Conservation (phyloP, 1,140 invertebrate genomes). For the Drosophila seguyi region DNA sequence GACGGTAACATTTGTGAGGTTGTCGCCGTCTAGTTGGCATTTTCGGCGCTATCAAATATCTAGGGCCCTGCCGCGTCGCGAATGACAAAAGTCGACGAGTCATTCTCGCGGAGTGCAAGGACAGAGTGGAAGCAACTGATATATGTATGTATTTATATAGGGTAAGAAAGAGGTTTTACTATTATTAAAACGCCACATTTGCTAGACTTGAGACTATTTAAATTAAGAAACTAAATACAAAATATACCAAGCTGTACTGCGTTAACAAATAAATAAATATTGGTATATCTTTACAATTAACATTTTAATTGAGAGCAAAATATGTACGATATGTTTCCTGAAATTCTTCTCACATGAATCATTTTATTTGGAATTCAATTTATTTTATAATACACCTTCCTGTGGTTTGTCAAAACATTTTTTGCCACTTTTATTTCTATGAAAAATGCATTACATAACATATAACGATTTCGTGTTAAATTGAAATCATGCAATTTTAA, state of each 20-base stretch:
- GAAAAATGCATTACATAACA: slow-evolving; percentile 13
- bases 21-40: slow-evolving; percentile 31
- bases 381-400: background rate
- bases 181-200: background rate
- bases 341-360: background rate
- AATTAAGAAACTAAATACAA: background rate
- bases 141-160: background rate
- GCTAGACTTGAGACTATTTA: background rate
- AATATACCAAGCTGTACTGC: background rate
- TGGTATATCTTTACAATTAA: background rate
- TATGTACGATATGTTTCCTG: background rate
- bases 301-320: background rate
- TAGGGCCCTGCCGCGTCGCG: background rate
- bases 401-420: slow-evolving; percentile 10
- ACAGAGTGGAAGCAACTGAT: background rate
- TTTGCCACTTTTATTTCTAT: slow-evolving; percentile 10
- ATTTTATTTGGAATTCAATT: background rate
- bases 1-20: slow-evolving; percentile 18
- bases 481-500: slow-evolving; percentile 15
- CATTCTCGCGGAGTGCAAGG: slow-evolving; percentile 2
- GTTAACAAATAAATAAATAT: background rate
- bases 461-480: background rate
- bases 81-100: slow-evolving; percentile 21
- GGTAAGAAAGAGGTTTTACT: background rate
- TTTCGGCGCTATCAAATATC: slow-evolving; percentile 34